A percentile compares a stretch with the other conserved stretches of the same genome.
These are phyloP conservation scores for Psittacus erithacus DNA, from an alignment of 2,113 vertebrate species.

Conservation along the genomic window DNA sequence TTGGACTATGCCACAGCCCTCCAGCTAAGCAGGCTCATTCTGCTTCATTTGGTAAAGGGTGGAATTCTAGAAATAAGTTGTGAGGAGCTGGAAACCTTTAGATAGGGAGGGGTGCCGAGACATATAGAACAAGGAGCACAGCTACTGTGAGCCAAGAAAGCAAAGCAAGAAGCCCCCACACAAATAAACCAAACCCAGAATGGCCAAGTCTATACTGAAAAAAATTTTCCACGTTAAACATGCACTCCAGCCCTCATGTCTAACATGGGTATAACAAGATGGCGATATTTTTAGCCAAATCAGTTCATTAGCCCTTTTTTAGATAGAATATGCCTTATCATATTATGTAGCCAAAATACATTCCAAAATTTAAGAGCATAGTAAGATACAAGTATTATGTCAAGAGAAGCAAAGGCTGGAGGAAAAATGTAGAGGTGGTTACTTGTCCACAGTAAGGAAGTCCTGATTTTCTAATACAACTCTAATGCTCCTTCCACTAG, in stretches of 20 bases:
- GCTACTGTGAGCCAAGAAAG: neutral
- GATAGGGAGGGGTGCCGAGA: neutral
- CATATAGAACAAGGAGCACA: neutral
- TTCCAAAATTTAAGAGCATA: neutral
- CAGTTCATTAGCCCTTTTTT: neutral
- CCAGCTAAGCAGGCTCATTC: neutral
- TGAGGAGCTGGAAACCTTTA: neutral
- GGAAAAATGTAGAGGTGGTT: neutral
- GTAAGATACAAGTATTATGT: neutral
- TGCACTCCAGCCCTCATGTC: neutral
- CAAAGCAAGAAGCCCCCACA: neutral
- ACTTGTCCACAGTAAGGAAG: neutral
- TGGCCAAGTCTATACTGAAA: neutral
- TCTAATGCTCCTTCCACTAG: neutral
- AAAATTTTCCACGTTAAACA: neutral
- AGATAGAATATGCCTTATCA: neutral
- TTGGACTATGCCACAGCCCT: neutral
- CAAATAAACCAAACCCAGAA: neutral
- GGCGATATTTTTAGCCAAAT: neutral
- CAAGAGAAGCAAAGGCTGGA: neutral
- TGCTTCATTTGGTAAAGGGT: neutral
- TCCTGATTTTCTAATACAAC: neutral
- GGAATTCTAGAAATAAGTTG: neutral
- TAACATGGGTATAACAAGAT: neutral
- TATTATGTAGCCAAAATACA: neutral